Evolutionary conservation across 2,888 invertebrate species (phyloP).

Genomic region (Rhingia campestris): DNA sequence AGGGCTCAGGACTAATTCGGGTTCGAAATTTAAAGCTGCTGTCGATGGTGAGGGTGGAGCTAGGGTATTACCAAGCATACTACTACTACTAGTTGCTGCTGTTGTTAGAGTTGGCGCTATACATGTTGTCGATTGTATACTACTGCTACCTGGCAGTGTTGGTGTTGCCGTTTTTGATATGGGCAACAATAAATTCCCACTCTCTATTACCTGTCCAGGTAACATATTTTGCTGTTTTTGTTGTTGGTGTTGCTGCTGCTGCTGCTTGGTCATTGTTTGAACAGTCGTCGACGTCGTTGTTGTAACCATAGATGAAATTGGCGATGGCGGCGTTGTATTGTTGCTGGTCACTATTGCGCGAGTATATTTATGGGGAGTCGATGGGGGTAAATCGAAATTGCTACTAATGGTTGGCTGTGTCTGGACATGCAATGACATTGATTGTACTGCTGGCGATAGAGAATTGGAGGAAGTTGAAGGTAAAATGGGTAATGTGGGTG

Average conservation of each 20-base stretch:
- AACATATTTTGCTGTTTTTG: constrained; percentile 69
- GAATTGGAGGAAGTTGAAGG: constrained; percentile 59
- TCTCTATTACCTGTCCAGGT: constrained; percentile 75
- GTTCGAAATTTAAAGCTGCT: constrained; percentile 78
- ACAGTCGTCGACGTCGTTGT: constrained; percentile 60
- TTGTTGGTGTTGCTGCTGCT: constrained; percentile 68
- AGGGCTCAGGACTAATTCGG: constrained; percentile 82
- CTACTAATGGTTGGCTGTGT: constrained; percentile 51
- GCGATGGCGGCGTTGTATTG: constrained; percentile 54
- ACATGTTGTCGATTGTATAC: constrained; percentile 43
- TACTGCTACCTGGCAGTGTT: constrained; percentile 63
- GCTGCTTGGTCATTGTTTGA: constrained; percentile 60
- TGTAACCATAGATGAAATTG: constrained; percentile 64
- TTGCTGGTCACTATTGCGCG: constrained; percentile 56
- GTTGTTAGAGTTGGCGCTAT: constrained; percentile 53
- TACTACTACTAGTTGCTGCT: constrained; percentile 49
- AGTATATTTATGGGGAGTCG: constrained; percentile 79
- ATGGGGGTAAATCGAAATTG: constrained; percentile 78
- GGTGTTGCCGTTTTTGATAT: constrained; percentile 76
- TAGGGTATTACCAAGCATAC: constrained; percentile 60
- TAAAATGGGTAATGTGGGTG: constrained; percentile 49
- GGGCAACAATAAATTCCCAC: constrained; percentile 78
- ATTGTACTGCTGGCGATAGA: constrained; percentile 69
- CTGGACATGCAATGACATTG: constrained; percentile 70
- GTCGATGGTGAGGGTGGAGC: constrained; percentile 65